phyloP scores from a whole-genome alignment of 2,113 vertebrate species.

The cattle (Bos taurus) region ARS-UCD2.0 NC_037333.1:99858001-99858500 shows the following conservation, averaged over 20 bases:
- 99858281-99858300: neutral
- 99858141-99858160: neutral
- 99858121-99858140: neutral
- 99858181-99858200: neutral
- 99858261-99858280: neutral
- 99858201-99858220: neutral
- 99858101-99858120: neutral
- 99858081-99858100: fast-evolving
- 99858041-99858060: neutral
- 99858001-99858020: neutral
- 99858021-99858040: neutral
- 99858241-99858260: no score
- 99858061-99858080: neutral
- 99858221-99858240: neutral
- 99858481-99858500: neutral
- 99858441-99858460: neutral
- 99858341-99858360: neutral
- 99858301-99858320: neutral
- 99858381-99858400: neutral
- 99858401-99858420: neutral
- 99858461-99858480: neutral
- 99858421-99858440: neutral
- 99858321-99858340: neutral
- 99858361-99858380: neutral
- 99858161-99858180: neutral